Evolutionary conservation across 2,797 vertebrate species (phyloP), one percentile per base, ranked within the genome.

Genomic region (Anguilla megastoma): DNA sequence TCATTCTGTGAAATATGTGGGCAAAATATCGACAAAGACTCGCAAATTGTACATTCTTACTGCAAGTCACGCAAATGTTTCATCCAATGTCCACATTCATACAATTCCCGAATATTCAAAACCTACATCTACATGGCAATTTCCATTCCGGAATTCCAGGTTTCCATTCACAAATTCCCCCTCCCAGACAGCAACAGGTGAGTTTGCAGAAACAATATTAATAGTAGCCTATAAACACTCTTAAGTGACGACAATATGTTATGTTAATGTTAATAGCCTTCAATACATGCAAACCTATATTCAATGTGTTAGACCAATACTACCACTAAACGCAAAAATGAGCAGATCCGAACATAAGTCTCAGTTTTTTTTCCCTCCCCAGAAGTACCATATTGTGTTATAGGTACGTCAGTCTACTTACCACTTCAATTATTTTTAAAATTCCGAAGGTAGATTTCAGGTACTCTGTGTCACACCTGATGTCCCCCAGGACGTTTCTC

Each of bases 401-500:
- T 14, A 79, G 2, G 36, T 79, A 45, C 14, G n/a, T 0, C 7
- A 50, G 41, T 16, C 16, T 33, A 98, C 98, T 96, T 94, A 99
- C 98, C 98, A 98, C 97, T 97, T 99, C 97, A 8, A 96, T 94
- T 93, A 96, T 91, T 96, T 99, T 99, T 84, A 98, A 93, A 89
- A 96, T 93, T 88, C 98, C 98, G 74, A 95, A 93, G 91, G 96
- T 91, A 0, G 98, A 96, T 89, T 94, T 95, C 90, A 98, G 96
- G 95, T 99, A 99, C 58, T 96, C 96, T 91, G 93, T 86, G 94
- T 98, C 97, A 92, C 98, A 99, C 92, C 97, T 94, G 88, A 98
- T 94, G 88, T 95, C 95, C 88, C 96, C 94, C 89, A 98, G 93
- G 76, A 97, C 95, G 88, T 93, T 96, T 91, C 96, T 94, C 86